Base-by-base conservation (phyloP, 35 echinoderm and acorn worm species). In the Ophiothrix spiculata region DNA sequence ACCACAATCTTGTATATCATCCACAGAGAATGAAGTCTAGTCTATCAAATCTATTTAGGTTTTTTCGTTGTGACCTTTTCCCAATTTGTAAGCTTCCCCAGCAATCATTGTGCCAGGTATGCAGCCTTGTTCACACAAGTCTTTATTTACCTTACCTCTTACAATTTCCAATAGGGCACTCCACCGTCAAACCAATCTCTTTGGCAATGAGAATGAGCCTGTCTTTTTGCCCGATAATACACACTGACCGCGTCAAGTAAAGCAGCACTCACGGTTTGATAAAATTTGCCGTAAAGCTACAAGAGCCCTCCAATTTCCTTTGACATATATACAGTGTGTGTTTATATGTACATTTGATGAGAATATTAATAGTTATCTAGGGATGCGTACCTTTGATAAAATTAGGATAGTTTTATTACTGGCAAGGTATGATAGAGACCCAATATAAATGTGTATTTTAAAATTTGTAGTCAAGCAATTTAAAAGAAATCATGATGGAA, bases 161-260 rank as follows among this genome's bases (percentile, higher is more conserved):
- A 69, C 60, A 69, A 69, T n/a, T 69, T 69, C 60, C 60, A 69
- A 69, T 69, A 69, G 60, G 16, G 16, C 29, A 69, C 60, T 69
- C 23, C 60, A 69, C 60, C 17, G 29, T 69, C 23, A n/a, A 6
- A 69, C 60, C 60, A 69, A 69, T 69, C 60, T 69, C 60, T 2
- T 69, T 69, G 16, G 60, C 60, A 69, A 15, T 28, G 60, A 69
- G 60, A 69, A 69, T 28, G 29, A 69, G 60, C 29, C 60, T 15
- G 60, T 69, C 60, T n/a, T 69, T 69, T 69, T 69, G 60, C 10
- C 60, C 17, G 60, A 69, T 69, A 69, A 25, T 69, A 69, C 60
- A 69, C 60, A 28, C 60, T 69, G 60, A 69, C 45, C 60, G 60
- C 60, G 60, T 69, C 60, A 69, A 69, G 60, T n/a, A 69, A 69